Evolutionary conservation across 2,888 invertebrate species (phyloP), one percentile per base, ranked within the genome.

Genomic region (Trachelus tabidus): DNA sequence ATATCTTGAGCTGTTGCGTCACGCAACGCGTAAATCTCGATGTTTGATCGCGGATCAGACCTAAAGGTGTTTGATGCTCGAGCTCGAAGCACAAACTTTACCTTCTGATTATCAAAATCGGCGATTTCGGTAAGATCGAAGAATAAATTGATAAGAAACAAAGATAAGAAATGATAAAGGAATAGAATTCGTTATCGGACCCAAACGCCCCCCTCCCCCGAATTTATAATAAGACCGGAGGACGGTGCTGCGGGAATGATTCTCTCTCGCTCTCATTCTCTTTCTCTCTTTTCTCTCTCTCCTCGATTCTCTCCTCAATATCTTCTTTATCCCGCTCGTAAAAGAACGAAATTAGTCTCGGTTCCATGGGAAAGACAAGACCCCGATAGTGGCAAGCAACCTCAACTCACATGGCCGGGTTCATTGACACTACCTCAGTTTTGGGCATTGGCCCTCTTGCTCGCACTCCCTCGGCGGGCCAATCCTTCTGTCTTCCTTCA

Each of bases 291-390:
- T 35, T 30, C 75, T 34, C 76, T 71, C 30, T 73, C 71, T 69
- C 33, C 69, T 69, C 71, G 73, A 15, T 76, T 34, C 73, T 33
- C 68, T 76, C 73, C 56, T 78, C 69, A 40, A 73, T 78, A 69
- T 76, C 78, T 73, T 73, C 73, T 78, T 78, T 75, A 76, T 76
- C 75, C 78, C 87, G 87, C 89, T 90, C 88, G 88, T 90, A 89
- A 89, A 90, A 87, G 90, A 88, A 89, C 89, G 90, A 91, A 91
- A 91, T 91, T 91, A 91, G 90, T 90, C 89, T 89, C 88, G 89
- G 89, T 88, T 88, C 88, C 91, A 90, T 91, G 91, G 91, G 91
- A 91, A 91, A 91, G 91, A 91, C 91, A 91, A 91, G 91, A 91
- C 91, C 91, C 90, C 90, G 90, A 89, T 91, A 90, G 89, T 86